Evolutionary conservation across 2,113 vertebrate species (phyloP).

Genomic region (Elephas maximus): DNA sequence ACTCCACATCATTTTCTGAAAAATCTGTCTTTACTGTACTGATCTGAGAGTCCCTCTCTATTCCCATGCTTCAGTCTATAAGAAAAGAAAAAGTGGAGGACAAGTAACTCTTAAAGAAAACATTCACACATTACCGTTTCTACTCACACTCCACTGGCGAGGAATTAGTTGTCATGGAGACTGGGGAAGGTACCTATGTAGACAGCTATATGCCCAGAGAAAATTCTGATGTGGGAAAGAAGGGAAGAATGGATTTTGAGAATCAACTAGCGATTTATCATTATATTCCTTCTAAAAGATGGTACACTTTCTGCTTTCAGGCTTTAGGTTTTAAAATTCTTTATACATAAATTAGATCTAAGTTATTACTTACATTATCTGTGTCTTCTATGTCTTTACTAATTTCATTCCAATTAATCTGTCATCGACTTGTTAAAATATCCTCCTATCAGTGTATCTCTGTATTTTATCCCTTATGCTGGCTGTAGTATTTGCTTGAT

Average conservation of each 20-base stretch:
- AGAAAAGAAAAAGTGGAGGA: background rate
- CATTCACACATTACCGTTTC: background rate
- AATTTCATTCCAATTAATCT: background rate
- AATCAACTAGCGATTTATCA: background rate
- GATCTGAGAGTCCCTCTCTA: background rate
- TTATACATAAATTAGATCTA: background rate
- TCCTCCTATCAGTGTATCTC: background rate
- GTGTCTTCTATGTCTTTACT: background rate
- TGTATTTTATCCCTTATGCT: background rate
- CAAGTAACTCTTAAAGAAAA: background rate
- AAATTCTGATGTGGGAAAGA: background rate
- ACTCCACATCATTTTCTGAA: background rate
- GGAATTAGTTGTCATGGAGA: background rate
- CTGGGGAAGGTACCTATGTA: background rate
- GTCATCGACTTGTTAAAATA: background rate
- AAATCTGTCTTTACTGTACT: background rate
- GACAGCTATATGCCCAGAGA: background rate
- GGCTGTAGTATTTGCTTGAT: background rate
- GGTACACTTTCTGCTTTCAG: background rate
- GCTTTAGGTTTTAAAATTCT: background rate
- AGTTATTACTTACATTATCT: background rate
- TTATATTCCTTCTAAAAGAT: background rate
- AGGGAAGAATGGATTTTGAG: background rate
- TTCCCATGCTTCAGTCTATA: background rate
- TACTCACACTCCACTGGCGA: background rate